These are phyloP conservation scores for Pocillopora damicornis DNA, from an alignment of 64 coral and sea anemone genomes.

Conservation along the genomic window DNA sequence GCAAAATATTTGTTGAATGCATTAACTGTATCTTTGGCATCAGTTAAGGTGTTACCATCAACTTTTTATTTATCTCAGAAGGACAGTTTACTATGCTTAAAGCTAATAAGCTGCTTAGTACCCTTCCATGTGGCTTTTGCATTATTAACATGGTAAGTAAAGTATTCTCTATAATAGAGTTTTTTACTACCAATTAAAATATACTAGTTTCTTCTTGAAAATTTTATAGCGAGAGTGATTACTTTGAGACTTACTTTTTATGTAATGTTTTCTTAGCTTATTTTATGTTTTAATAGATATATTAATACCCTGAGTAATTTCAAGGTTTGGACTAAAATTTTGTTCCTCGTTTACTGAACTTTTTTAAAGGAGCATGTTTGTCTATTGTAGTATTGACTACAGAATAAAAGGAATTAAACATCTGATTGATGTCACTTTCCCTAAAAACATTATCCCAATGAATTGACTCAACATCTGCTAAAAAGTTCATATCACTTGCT, in stretches of 20 bases:
- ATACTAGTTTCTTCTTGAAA: slow-evolving; percentile 16
- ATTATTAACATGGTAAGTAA: slow-evolving; percentile 14
- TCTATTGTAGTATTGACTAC: slow-evolving; percentile 7
- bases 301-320: slow-evolving; percentile 2
- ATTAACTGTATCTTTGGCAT: slow-evolving; percentile 2
- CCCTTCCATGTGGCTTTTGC: slow-evolving; percentile 7
- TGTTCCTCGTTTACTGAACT: slow-evolving; percentile 1
- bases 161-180: slow-evolving; percentile 7
- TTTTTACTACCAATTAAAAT: slow-evolving; percentile 6
- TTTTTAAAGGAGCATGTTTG: slow-evolving; percentile 35
- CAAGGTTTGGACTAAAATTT: slow-evolving; percentile 31
- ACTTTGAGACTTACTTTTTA: not conserved
- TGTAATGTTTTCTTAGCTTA: not conserved
- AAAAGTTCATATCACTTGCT: not conserved
- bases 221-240: slow-evolving; percentile 7
- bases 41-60: not conserved
- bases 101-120: slow-evolving; percentile 1
- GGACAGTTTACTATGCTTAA: not conserved
- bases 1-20: slow-evolving; percentile 3
- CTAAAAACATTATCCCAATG: not conserved
- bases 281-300: slow-evolving; percentile 2
- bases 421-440: not conserved
- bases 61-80: not conserved
- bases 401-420: slow-evolving; percentile 4
- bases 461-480: not conserved